Evolutionary conservation across 37 sponge, comb jelly and placozoan genomes (phyloP).

Genomic region (Chondrosia reniformis): DNA sequence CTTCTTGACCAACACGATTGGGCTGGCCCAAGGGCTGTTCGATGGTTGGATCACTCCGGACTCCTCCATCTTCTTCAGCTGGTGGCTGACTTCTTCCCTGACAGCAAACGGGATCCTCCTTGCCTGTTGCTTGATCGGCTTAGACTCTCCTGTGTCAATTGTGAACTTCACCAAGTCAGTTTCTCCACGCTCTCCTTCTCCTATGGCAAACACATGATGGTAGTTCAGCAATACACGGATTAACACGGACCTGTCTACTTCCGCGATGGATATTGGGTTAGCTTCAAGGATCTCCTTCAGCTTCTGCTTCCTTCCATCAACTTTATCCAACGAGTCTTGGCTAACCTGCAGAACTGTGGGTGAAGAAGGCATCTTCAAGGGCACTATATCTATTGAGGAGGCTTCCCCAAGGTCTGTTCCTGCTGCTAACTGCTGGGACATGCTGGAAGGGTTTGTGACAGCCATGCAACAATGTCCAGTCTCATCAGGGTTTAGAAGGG

Average conservation of each 20-base stretch:
- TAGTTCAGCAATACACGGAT: neutral
- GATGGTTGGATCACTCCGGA: conserved; percentile 25
- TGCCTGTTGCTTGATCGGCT: conserved; percentile 30
- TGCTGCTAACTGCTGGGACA: neutral
- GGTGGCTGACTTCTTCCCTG: conserved; percentile 26
- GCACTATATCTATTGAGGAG: neutral
- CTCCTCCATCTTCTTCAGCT: conserved; percentile 37
- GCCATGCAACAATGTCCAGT: conserved; percentile 3
- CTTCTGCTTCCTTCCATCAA: neutral
- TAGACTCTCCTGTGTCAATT: conserved; percentile 41
- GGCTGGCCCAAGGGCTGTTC: conserved; percentile 31
- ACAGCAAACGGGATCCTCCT: conserved; percentile 31
- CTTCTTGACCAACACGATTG: conserved; percentile 37
- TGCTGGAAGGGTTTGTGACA: conserved; percentile 7
- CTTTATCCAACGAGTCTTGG: neutral
- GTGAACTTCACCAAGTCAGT: conserved; percentile 37
- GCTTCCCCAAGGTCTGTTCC: conserved; percentile 20
- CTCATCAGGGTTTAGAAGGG: neutral
- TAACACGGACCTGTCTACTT: neutral
- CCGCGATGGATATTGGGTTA: neutral
- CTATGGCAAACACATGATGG: conserved; percentile 17
- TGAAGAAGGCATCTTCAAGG: neutral
- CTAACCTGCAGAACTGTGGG: neutral
- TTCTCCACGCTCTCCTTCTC: conserved; percentile 33
- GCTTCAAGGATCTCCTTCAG: neutral